Evolutionary conservation across 1,140 invertebrate species (phyloP).

Genomic region (Trachymyrmex cornetzi): DNA sequence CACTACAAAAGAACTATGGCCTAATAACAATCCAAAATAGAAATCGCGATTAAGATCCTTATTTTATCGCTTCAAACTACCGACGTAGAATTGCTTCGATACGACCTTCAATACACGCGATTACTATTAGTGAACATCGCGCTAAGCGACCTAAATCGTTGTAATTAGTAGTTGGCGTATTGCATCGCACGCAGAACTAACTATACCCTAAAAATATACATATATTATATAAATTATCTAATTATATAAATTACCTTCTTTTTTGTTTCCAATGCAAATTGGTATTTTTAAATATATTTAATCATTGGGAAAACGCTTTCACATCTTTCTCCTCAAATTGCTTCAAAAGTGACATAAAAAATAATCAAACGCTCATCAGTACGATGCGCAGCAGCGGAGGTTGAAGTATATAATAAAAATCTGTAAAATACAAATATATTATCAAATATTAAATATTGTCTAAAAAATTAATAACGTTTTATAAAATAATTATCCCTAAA

Average conservation of each 20-base stretch:
- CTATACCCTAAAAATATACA: background rate
- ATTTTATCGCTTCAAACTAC: conserved; percentile 8
- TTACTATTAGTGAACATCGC: conserved; percentile 16
- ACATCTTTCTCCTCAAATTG: background rate
- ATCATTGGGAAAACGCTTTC: background rate
- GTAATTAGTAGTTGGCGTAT: conserved; percentile 43
- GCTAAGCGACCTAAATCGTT: conserved; percentile 38
- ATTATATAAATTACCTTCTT: too few species aligned
- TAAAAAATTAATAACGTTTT: background rate
- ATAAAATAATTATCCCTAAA: background rate
- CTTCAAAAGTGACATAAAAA: background rate
- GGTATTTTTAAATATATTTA: background rate
- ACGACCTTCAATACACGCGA: conserved; percentile 35
- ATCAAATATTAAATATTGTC: background rate
- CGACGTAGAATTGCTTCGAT: background rate
- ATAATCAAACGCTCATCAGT: background rate
- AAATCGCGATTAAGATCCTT: background rate
- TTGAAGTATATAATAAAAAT: background rate
- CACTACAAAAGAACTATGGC: background rate
- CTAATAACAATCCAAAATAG: background rate
- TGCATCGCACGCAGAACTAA: background rate
- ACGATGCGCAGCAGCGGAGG: background rate
- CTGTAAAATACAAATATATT: conserved; percentile 12
- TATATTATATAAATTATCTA: too few species aligned
- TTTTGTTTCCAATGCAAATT: background rate